Evolutionary conservation across 2,797 vertebrate species (phyloP).

Genomic region (Merluccius polli): DNA sequence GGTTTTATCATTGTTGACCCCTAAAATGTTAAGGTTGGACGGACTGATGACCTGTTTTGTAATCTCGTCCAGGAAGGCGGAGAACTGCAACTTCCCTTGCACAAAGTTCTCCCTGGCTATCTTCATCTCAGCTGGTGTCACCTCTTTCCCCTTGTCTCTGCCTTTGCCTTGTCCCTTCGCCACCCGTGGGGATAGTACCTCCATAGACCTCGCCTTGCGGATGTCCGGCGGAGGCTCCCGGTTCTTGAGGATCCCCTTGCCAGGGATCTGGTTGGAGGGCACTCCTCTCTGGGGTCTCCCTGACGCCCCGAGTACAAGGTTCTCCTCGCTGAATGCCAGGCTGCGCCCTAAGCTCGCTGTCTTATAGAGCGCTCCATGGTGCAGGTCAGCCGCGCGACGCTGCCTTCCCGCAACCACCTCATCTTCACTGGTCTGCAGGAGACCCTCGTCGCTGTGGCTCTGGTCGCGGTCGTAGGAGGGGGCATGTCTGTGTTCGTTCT

Average conservation of each 20-base stretch:
- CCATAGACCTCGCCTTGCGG: slow-evolving; percentile 78
- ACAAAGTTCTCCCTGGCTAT: slow-evolving; percentile 55
- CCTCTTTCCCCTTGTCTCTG: slow-evolving; percentile 47
- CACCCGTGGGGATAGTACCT: slow-evolving; percentile 72
- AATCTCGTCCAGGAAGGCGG: slow-evolving; percentile 82
- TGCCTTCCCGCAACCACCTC: slow-evolving; percentile 18
- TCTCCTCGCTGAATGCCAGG: slow-evolving; percentile 62
- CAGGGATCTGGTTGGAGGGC: slow-evolving; percentile 64
- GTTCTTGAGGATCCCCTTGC: slow-evolving; percentile 78
- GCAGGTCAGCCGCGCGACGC: slow-evolving; percentile 15
- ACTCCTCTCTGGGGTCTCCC: slow-evolving; percentile 62
- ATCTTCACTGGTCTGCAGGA: slow-evolving; percentile 42
- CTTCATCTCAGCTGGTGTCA: slow-evolving; percentile 37
- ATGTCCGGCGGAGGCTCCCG: slow-evolving; percentile 60
- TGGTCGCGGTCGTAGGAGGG: slow-evolving; percentile 59
- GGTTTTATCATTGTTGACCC: slow-evolving; percentile 51
- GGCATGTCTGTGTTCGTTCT: slow-evolving; percentile 24
- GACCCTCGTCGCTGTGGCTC: slow-evolving; percentile 71
- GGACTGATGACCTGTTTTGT: slow-evolving; percentile 80
- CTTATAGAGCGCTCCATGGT: slow-evolving; percentile 63
- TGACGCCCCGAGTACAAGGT: slow-evolving; percentile 56
- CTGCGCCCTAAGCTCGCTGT: slow-evolving; percentile 66
- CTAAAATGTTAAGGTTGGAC: slow-evolving; percentile 68
- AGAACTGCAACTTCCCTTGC: slow-evolving; percentile 77
- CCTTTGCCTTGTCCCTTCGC: slow-evolving; percentile 31